Conservation (phyloP, 23 tunicate genomes). For the Botrylloides violaceus region DNA sequence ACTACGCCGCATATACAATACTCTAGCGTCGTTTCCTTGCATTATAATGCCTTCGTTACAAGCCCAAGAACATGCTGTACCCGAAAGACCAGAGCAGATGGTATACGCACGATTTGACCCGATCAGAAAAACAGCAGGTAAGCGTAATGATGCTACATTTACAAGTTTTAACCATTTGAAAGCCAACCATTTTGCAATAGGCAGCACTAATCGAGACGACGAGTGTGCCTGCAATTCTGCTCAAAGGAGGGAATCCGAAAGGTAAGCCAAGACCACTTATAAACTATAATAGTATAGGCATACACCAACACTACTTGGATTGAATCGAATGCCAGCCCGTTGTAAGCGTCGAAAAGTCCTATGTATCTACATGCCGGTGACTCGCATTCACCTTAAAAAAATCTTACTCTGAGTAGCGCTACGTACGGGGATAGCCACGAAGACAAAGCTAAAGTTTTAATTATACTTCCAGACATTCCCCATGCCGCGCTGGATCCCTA, state of each 20-base stretch:
- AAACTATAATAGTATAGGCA: too few species aligned
- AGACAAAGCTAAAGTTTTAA: neutral
- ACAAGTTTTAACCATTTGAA: too few species aligned
- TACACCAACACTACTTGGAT: too few species aligned
- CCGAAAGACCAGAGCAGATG: neutral
- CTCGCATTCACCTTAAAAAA: too few species aligned
- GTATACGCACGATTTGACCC: slow-evolving; percentile 10
- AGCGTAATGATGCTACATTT: neutral
- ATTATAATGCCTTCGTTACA: neutral
- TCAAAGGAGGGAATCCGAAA: neutral
- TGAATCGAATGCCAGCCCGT: too few species aligned
- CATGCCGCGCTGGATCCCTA: neutral
- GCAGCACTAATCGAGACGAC: neutral
- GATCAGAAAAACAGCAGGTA: neutral
- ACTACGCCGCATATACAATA: too few species aligned
- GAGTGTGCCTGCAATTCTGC: neutral
- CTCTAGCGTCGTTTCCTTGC: slow-evolving; percentile 10
- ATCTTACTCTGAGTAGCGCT: too few species aligned
- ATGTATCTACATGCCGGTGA: too few species aligned
- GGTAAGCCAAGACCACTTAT: too few species aligned
- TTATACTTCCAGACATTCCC: neutral
- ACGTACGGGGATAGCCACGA: too few species aligned
- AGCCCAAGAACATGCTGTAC: neutral
- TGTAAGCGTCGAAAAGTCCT: too few species aligned
- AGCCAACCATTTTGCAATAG: too few species aligned